phyloP scores from a whole-genome alignment of 2,113 vertebrate genomes.

The Fregata magnificens region DNA sequence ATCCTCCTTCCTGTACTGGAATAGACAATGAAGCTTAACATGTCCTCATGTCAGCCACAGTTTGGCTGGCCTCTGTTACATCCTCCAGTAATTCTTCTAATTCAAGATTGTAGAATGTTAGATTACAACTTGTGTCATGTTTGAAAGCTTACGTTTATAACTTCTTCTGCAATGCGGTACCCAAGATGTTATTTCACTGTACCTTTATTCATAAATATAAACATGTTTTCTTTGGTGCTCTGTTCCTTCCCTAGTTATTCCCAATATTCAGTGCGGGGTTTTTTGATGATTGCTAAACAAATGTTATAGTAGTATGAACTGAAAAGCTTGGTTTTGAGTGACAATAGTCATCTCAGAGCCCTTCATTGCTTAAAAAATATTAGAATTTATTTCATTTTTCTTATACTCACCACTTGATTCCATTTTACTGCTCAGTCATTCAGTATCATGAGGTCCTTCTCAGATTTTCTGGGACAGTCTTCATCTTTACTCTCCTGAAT shows the following conservation, averaged over 20 bases:
- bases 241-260: background rate
- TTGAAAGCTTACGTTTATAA: background rate
- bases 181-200: background rate
- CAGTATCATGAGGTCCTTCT: background rate
- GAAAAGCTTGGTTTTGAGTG: background rate
- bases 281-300: background rate
- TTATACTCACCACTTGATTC: background rate
- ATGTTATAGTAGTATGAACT: background rate
- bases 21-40: background rate
- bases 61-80: background rate
- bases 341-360: background rate
- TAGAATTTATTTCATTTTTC: background rate
- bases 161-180: background rate
- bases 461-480: background rate
- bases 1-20: background rate
- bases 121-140: background rate
- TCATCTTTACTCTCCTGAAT: background rate
- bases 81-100: background rate
- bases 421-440: background rate
- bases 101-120: background rate
- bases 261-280: background rate
- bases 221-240: background rate
- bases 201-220: background rate
- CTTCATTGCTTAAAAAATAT: background rate
- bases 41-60: fast-evolving